Evolutionary conservation across 1,140 invertebrate genomes (phyloP), one percentile per base, ranked within the genome.

Genomic region (Zaprionus africanus): DNA sequence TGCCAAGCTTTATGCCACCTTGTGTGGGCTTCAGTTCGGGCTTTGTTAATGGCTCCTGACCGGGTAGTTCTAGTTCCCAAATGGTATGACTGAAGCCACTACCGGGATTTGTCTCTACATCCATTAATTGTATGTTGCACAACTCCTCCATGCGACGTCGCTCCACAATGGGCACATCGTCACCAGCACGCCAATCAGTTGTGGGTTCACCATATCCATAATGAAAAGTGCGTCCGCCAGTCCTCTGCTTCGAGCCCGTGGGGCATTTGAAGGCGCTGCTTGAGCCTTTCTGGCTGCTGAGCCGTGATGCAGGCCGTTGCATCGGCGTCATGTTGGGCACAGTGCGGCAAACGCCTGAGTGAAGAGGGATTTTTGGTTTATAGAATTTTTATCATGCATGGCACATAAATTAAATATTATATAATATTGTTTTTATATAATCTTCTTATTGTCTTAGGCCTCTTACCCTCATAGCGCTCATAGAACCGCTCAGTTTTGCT

Each of bases 71-170:
- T 1, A 90, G 15, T 5, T 71, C 9, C 85, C 85, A 90, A 3
- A 90, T 63, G 4, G 69, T 90, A n/a, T 90, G 85, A 43, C 85
- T 90, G 5, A 90, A 77, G 0, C 53, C 68, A 1, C 15, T 28
- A 13, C 4, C n/a, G 2, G 74, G 34, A 5, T 61, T 60, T 2
- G 58, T 17, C 13, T 75, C 60, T 0, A 72, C 17, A 0, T 36
- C 54, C 79, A 90, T 90, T 1, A 90, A 13, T 13, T 90, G 79
- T 1, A 72, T 26, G 2, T 65, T 64, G 2, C 36, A 12, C 0
- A 34, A n/a, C 41, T 80, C 57, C 53, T 90, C 85, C 67, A 85
- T 60, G 13, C 84, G 49, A 4, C 86, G 71, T 0, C 85, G 38
- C 54, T 76, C 67, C 36, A 85, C 53, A 73, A 90, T 90, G 6